These are phyloP conservation scores for Monomorium pharaonis DNA, from an alignment of 1,140 invertebrate species.

Conservation along the genomic window DNA sequence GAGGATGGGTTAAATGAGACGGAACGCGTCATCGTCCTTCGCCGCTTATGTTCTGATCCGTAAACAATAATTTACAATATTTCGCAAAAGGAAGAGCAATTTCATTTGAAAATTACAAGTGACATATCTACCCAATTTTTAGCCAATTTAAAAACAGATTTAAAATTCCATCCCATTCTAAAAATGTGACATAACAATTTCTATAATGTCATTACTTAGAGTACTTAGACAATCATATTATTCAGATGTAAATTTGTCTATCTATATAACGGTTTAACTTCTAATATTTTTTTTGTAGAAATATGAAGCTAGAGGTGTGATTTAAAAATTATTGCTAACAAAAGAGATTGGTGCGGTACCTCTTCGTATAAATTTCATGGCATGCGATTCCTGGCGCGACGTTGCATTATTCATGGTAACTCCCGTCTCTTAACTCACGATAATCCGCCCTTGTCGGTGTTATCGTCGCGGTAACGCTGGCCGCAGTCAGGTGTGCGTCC, in stretches of 20 bases:
- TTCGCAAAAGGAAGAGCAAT: neutral
- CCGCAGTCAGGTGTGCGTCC: constrained; percentile 69
- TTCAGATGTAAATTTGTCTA: neutral
- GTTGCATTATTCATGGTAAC: constrained; percentile 75
- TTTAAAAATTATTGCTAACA: neutral
- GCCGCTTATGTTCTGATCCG: constrained; percentile 61
- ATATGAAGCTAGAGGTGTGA: neutral
- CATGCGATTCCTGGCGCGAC: constrained; percentile 3
- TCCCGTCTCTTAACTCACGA: constrained; percentile 56
- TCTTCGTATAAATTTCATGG: constrained; percentile 60
- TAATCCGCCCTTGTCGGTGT: constrained; percentile 71
- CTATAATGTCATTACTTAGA: neutral
- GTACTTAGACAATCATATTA: neutral
- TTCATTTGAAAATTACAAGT: neutral
- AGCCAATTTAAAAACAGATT: neutral
- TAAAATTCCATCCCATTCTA: neutral
- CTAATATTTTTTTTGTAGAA: neutral
- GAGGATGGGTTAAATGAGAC: constrained; percentile 77
- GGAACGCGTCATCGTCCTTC: constrained; percentile 57
- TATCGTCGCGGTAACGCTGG: constrained; percentile 66
- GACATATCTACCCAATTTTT: neutral
- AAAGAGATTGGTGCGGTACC: neutral
- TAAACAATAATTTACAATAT: constrained; percentile 47
- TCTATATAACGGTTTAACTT: neutral
- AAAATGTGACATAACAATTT: neutral